phyloP scores from a whole-genome alignment of 2,888 invertebrate genomes.

The Eristalis tenax region DNA sequence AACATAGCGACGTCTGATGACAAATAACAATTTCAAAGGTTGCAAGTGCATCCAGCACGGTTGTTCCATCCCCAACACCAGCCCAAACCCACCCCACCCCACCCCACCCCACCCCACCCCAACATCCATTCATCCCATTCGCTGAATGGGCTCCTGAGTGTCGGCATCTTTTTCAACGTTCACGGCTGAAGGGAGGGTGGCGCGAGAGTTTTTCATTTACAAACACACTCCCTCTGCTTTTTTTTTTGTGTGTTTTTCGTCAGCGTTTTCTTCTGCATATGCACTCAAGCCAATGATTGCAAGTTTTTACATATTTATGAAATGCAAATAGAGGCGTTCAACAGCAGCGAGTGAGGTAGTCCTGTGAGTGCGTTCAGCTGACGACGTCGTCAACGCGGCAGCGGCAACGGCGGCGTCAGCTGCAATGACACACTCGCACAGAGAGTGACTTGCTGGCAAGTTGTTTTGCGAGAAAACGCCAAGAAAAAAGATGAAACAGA shows the following conservation, averaged over 20 bases:
- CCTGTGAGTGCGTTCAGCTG: slow-evolving; percentile 45
- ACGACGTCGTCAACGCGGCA: slow-evolving; percentile 28
- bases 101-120: not conserved
- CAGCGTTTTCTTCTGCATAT: slow-evolving; percentile 2
- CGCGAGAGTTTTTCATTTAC: slow-evolving; percentile 49
- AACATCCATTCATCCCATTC: not conserved
- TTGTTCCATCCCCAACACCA: slow-evolving; percentile 5
- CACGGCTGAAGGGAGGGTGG: slow-evolving; percentile 43
- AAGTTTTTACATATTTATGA: slow-evolving; percentile 70
- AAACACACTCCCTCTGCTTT: slow-evolving; percentile 22
- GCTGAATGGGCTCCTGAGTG: slow-evolving; percentile 1
- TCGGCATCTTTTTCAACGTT: slow-evolving; percentile 64
- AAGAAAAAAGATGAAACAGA: slow-evolving; percentile 33
- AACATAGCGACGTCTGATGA: slow-evolving; percentile 60
- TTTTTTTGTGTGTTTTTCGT: slow-evolving; percentile 34
- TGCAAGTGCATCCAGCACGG: slow-evolving; percentile 36
- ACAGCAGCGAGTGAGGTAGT: not conserved
- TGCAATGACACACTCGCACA: not conserved
- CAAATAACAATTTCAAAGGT: slow-evolving; percentile 61
- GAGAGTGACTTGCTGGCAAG: not conserved
- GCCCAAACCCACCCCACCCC: too few relatives aligned
- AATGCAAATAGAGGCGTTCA: slow-evolving; percentile 46
- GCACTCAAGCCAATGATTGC: slow-evolving; percentile 70
- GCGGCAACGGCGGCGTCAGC: not conserved
- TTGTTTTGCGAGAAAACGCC: slow-evolving; percentile 35